These are phyloP conservation scores for Melinopterus prodromus DNA, from an alignment of 2,888 invertebrate species.

Conservation along the genomic window DNA sequence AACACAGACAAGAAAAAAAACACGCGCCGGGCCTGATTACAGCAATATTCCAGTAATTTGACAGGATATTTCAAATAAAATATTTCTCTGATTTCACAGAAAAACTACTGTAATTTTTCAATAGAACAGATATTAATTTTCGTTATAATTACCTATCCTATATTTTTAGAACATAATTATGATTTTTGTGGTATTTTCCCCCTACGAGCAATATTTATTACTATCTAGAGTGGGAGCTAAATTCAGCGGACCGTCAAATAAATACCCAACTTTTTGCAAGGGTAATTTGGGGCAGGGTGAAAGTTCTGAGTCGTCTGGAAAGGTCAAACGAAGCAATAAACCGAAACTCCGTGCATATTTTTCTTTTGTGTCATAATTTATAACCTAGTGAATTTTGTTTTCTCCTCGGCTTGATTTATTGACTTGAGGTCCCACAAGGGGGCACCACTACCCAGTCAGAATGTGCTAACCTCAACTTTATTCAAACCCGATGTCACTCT, in stretches of 20 bases:
- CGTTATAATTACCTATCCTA: too few species aligned
- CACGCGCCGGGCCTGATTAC: too few species aligned
- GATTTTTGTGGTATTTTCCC: too few species aligned
- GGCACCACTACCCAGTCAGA: background rate
- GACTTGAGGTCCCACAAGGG: background rate
- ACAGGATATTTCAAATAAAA: too few species aligned
- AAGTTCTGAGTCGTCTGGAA: background rate
- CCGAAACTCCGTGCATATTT: background rate
- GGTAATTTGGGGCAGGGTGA: background rate
- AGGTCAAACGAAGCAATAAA: background rate
- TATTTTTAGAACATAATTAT: too few species aligned
- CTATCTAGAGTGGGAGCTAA: background rate
- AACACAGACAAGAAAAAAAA: too few species aligned
- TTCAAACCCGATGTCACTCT: background rate
- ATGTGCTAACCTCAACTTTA: background rate
- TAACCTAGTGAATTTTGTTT: background rate
- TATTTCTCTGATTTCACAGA: too few species aligned
- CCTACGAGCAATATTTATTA: too few species aligned
- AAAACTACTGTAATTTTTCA: too few species aligned
- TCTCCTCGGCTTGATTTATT: background rate
- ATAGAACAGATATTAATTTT: too few species aligned
- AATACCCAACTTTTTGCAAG: constrained; percentile 4
- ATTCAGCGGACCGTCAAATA: background rate
- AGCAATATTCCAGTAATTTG: too few species aligned
- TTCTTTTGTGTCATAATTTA: background rate